Evolutionary conservation across 2,888 invertebrate genomes (phyloP).

Genomic region (Microchrysa polita): DNA sequence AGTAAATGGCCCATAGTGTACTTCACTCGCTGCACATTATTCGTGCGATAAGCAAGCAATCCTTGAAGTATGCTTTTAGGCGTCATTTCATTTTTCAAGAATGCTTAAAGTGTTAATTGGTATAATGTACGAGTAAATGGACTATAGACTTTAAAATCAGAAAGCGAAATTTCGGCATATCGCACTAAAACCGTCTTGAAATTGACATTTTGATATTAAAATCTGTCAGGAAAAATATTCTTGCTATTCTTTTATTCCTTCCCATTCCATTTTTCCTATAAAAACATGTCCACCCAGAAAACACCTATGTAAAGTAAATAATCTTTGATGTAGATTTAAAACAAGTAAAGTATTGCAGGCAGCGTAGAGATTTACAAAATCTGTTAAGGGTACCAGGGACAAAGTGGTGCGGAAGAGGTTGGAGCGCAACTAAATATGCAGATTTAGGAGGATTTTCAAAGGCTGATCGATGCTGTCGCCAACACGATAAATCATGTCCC

Average conservation of each 20-base stretch:
- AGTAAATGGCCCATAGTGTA: no score
- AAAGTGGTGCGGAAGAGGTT: constrained; percentile 89
- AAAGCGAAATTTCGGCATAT: no score
- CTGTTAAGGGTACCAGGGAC: constrained; percentile 84
- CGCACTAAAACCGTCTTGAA: no score
- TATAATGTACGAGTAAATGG: no score
- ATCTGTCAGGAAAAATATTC: constrained; percentile 1
- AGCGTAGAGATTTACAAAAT: constrained; percentile 68
- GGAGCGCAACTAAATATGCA: constrained; percentile 77
- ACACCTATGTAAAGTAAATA: constrained; percentile 15
- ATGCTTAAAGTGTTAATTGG: no score
- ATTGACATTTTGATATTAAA: no score
- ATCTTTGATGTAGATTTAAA: background rate
- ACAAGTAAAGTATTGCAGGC: constrained; percentile 56
- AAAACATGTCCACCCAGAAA: constrained; percentile 21
- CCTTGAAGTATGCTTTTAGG: no score
- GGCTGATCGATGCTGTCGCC: constrained; percentile 84
- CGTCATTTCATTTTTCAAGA: no score
- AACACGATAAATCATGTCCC: constrained; percentile 82
- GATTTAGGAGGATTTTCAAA: constrained; percentile 81
- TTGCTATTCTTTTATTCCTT: background rate
- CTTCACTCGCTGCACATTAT: no score
- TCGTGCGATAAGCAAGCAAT: no score
- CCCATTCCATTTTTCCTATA: background rate
- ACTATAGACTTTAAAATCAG: no score